Evolutionary conservation across 2,113 vertebrate species (phyloP).

Genomic region (Trematomus loennbergii): DNA sequence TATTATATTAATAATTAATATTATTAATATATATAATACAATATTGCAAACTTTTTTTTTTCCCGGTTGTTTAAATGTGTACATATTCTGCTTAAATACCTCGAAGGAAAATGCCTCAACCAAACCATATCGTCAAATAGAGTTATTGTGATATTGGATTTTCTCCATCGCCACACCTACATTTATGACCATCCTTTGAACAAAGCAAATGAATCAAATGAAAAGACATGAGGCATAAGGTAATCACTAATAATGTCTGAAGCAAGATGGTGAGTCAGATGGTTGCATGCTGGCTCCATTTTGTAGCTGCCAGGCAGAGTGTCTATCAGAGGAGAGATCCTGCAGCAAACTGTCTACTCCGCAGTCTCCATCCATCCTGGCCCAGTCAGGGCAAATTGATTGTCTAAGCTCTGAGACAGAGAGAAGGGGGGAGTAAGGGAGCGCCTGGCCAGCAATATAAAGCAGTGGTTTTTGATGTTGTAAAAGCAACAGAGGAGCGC

Average conservation of each 20-base stretch:
- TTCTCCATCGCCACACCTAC: too few species aligned
- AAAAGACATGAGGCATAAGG: constrained; percentile 9
- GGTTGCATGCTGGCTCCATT: constrained; percentile 73
- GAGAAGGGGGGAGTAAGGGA: constrained; percentile 37
- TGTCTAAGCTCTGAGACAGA: constrained; percentile 70
- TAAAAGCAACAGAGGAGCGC: constrained; percentile 44
- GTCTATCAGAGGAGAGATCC: constrained; percentile 72
- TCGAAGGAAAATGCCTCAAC: too few species aligned
- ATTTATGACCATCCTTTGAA: neutral
- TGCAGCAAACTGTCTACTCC: constrained; percentile 74
- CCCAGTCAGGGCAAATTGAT: constrained; percentile 78
- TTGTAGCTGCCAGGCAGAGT: constrained; percentile 70
- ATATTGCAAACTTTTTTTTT: too few species aligned
- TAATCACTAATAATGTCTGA: constrained; percentile 42
- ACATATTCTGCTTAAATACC: too few species aligned
- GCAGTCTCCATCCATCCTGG: constrained; percentile 72
- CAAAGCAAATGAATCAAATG: neutral
- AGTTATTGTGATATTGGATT: too few species aligned
- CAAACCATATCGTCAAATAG: too few species aligned
- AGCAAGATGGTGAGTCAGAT: constrained; percentile 50
- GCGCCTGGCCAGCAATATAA: constrained; percentile 50
- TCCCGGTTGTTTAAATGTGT: too few species aligned
- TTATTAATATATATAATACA: too few species aligned
- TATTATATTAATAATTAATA: too few species aligned
- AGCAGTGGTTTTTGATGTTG: constrained; percentile 59